These are phyloP conservation scores for Dascyllus trimaculatus DNA, from an alignment of 2,113 vertebrate genomes.

Conservation along the genomic window DNA sequence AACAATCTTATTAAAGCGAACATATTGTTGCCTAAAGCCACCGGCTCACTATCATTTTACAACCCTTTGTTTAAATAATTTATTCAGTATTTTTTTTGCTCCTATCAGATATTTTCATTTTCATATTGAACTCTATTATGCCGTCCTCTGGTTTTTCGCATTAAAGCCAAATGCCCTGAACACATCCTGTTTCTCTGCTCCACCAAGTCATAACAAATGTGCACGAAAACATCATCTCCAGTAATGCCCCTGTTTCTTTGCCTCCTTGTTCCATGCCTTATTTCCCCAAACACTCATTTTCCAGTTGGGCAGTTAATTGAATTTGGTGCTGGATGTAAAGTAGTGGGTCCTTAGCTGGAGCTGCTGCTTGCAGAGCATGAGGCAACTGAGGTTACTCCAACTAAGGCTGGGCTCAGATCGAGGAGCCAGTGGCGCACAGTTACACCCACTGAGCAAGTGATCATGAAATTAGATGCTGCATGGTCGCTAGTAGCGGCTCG, in stretches of 20 bases:
- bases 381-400: constrained; percentile 48
- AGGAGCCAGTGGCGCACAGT: constrained; percentile 43
- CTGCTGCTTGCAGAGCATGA: constrained; percentile 46
- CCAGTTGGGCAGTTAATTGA: constrained; percentile 77
- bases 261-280: constrained; percentile 54
- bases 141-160: constrained; percentile 31
- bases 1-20: constrained; percentile 60
- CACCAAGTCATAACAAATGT: constrained; percentile 67
- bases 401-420: constrained; percentile 43
- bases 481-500: constrained; percentile 20
- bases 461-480: constrained; percentile 41
- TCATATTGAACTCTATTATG: constrained; percentile 38
- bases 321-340: constrained; percentile 67
- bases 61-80: constrained; percentile 32
- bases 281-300: constrained; percentile 77
- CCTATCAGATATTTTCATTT: constrained; percentile 32
- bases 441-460: constrained; percentile 39
- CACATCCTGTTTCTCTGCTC: constrained; percentile 34
- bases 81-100: constrained; percentile 3
- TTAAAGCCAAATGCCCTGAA: constrained; percentile 41
- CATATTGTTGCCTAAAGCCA: constrained; percentile 49
- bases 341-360: constrained; percentile 64
- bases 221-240: constrained; percentile 36
- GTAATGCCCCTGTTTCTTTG: constrained; percentile 34
- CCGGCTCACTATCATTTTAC: constrained; percentile 10